Evolutionary conservation across 1,140 invertebrate genomes (phyloP).

Genomic region (Hestina assimilis): DNA sequence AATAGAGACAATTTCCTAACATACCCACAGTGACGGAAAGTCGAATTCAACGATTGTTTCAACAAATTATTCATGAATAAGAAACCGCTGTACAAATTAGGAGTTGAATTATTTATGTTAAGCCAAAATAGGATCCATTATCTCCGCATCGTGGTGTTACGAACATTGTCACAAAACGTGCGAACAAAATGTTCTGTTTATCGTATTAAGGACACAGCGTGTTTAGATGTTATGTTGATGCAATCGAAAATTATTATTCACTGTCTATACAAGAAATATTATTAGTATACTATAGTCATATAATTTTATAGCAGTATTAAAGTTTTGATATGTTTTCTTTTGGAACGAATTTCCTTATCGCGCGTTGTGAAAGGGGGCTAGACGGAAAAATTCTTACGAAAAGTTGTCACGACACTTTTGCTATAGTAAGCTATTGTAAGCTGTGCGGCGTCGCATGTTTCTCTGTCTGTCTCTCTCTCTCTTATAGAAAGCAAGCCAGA

Average conservation of each 20-base stretch:
- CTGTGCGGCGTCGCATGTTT: too few relatives aligned
- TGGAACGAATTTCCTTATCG: too few relatives aligned
- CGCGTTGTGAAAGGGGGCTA: too few relatives aligned
- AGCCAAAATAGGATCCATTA: constrained; percentile 2
- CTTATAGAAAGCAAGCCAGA: too few relatives aligned
- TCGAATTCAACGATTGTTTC: not conserved
- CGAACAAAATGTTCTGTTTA: constrained; percentile 7
- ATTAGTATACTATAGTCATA: too few relatives aligned
- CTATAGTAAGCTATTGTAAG: too few relatives aligned
- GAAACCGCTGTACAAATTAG: not conserved
- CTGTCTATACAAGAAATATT: too few relatives aligned
- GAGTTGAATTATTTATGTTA: constrained; percentile 2
- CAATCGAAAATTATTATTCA: not conserved
- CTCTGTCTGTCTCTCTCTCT: too few relatives aligned
- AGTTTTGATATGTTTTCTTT: too few relatives aligned
- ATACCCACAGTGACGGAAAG: not conserved
- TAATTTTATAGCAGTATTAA: too few relatives aligned
- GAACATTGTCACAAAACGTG: constrained; percentile 1
- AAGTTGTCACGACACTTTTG: too few relatives aligned
- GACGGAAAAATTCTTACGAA: too few relatives aligned
- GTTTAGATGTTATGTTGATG: not conserved
- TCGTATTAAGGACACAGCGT: constrained; percentile 4
- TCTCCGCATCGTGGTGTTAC: not conserved
- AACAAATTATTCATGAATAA: not conserved
- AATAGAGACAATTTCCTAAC: not conserved